Percentiles rank a stretch among this genome's conserved stretches.
Conservation (phyloP, 1,140 invertebrate genomes). For the Bombus picipes region DNA sequence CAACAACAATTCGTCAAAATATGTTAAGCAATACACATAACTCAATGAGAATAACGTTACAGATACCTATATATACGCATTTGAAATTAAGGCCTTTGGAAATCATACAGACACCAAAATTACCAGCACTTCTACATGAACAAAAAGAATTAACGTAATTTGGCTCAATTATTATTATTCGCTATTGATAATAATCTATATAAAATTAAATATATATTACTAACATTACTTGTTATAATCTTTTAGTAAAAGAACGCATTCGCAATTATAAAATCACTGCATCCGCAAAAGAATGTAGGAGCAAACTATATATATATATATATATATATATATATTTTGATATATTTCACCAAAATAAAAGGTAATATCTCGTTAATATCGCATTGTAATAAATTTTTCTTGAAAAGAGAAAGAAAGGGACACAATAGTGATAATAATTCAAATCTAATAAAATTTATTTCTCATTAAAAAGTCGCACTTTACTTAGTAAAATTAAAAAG, state of each 20-base stretch:
- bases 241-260: conserved; percentile 23
- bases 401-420: neutral
- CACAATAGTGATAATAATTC: neutral
- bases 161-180: neutral
- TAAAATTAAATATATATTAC: neutral
- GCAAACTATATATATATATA: neutral
- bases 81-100: conserved; percentile 81
- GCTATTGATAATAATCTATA: neutral
- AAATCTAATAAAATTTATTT: conserved; percentile 44
- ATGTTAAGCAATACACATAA: neutral
- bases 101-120: conserved; percentile 79
- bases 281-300: neutral
- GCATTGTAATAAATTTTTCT: neutral
- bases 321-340: no score
- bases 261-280: neutral
- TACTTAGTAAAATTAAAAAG: conserved; percentile 17
- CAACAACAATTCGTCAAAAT: neutral
- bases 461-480: conserved; percentile 10
- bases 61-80: conserved; percentile 85
- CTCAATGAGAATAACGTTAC: conserved; percentile 45
- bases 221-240: neutral
- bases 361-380: neutral
- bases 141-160: conserved; percentile 37
- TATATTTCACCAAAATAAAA: neutral
- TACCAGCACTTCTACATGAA: conserved; percentile 72